Evolutionary conservation across 2,797 vertebrate genomes (phyloP).

Genomic region (Sebastes oblongus): DNA sequence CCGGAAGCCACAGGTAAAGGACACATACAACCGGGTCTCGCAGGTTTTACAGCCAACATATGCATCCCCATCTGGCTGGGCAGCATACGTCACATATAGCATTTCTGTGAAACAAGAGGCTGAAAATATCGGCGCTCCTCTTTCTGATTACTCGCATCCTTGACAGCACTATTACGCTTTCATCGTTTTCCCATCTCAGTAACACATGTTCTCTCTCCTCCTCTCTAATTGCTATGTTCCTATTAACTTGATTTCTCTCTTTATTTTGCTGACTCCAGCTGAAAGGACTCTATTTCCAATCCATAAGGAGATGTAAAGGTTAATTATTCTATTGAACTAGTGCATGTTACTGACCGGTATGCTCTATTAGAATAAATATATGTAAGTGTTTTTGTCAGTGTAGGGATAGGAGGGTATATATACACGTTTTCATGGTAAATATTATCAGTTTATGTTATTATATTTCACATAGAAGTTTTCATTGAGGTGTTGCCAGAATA

Average conservation of each 20-base stretch:
- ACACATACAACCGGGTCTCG: conserved; percentile 20
- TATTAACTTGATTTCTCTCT: conserved; percentile 42
- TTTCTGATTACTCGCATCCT: conserved; percentile 33
- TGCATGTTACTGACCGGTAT: conserved; percentile 15
- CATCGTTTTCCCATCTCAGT: conserved; percentile 45
- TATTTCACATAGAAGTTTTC: neutral
- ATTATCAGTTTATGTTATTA: neutral
- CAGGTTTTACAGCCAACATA: conserved; percentile 59
- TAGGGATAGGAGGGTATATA: neutral
- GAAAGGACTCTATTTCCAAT: conserved; percentile 37
- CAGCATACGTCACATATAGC: neutral
- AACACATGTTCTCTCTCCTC: conserved; percentile 42
- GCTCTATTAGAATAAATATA: neutral
- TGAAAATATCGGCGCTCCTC: conserved; percentile 36
- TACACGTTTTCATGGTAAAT: neutral
- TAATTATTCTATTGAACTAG: conserved; percentile 21
- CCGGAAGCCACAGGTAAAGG: conserved; percentile 45
- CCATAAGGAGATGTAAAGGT: conserved; percentile 27
- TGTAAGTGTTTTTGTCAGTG: neutral
- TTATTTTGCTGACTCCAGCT: conserved; percentile 47
- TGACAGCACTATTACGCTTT: conserved; percentile 58
- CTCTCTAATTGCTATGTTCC: conserved; percentile 3
- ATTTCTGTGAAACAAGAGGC: conserved; percentile 19
- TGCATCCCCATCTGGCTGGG: conserved; percentile 60
- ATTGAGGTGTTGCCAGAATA: neutral